phyloP scores from a whole-genome alignment of 2,797 vertebrate genomes.

The Aselliscus stoliczkanus region DNA sequence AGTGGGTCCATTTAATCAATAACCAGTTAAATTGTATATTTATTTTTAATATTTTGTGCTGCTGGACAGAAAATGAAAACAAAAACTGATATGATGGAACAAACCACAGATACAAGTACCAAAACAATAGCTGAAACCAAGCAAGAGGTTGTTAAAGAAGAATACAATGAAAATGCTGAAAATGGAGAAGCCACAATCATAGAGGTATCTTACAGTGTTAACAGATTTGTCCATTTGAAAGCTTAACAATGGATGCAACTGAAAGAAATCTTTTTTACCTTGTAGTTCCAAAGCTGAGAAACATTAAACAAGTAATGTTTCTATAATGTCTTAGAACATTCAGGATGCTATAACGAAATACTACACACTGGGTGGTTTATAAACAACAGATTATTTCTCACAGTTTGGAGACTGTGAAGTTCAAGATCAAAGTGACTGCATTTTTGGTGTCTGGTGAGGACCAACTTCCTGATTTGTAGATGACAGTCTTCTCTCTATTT shows the following conservation, averaged over 20 bases:
- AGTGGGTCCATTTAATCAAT: background rate
- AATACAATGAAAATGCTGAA: conserved; percentile 94
- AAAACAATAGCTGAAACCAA: conserved; percentile 89
- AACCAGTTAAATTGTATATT: background rate
- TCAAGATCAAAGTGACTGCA: background rate
- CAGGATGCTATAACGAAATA: background rate
- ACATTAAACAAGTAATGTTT: background rate
- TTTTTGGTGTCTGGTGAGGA: background rate
- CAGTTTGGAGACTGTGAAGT: background rate
- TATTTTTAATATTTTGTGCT: conserved; percentile 37
- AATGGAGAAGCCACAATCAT: conserved; percentile 94
- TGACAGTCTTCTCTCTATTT: background rate
- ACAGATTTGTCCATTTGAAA: conserved; percentile 20
- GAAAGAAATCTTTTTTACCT: conserved; percentile 7
- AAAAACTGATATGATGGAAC: conserved; percentile 91
- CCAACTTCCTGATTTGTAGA: background rate
- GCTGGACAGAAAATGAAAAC: conserved; percentile 90
- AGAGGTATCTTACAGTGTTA: conserved; percentile 81
- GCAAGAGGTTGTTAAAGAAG: conserved; percentile 86
- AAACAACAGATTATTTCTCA: background rate
- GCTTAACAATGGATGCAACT: background rate
- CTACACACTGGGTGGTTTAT: background rate
- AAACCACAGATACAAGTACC: conserved; percentile 91
- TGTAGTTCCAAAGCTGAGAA: conserved; percentile 24
- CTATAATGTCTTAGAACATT: background rate